Conservation (phyloP, 2,113 vertebrate genomes). For the Cyphotilapia sp. region DNA sequence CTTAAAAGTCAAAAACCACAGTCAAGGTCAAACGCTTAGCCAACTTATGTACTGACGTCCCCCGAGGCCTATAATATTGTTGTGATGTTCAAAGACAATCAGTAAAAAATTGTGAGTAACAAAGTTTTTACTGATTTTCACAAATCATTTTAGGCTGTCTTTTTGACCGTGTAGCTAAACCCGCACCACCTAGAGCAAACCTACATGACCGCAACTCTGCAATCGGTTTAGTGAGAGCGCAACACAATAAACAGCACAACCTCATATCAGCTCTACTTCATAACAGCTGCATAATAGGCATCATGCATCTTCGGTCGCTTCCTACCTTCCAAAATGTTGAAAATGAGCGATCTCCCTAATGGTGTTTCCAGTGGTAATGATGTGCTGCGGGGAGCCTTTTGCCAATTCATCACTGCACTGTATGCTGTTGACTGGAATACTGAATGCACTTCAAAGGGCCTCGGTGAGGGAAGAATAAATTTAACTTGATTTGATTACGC, state of each 20-base stretch:
- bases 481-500: neutral
- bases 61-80: neutral
- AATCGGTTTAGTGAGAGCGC: neutral
- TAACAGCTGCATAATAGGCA: neutral
- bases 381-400: constrained; percentile 3
- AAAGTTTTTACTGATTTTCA: neutral
- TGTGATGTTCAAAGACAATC: neutral
- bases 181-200: neutral
- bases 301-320: neutral
- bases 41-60: neutral
- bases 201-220: neutral
- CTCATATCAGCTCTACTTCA: neutral
- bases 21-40: neutral
- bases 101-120: neutral
- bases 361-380: constrained; percentile 27
- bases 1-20: neutral
- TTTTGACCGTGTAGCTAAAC: neutral
- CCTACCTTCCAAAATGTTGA: constrained; percentile 13
- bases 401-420: constrained; percentile 15
- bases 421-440: constrained; percentile 11
- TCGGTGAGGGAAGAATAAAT: neutral
- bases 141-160: neutral
- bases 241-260: neutral
- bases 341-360: constrained; percentile 19
- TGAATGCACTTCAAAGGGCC: neutral